Base-by-base conservation (phyloP, 2,113 vertebrate species). In the Bujurquina vittata region DNA sequence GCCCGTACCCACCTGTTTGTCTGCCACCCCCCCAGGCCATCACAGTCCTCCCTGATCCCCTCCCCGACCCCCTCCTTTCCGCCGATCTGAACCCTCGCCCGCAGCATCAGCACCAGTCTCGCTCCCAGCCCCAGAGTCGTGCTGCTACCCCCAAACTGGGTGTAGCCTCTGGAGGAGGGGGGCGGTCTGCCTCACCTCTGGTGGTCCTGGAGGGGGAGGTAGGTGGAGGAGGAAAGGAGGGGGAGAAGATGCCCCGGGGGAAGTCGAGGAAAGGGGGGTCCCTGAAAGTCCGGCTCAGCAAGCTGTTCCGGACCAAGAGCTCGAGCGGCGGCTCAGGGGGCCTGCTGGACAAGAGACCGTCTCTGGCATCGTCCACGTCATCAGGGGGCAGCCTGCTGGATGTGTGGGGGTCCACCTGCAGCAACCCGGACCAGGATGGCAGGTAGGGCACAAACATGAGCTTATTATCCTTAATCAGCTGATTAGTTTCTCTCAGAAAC, bases 271-370 rank as follows among this genome's bases (percentile, higher is more conserved):
- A 96, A 81, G 93, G 89, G 9, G 91, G 96, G 91, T 97, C 97
- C 1, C 88, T 98, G 56, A 96, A 96, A 88, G 94, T 96, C 84
- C 96, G 97, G 33, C 95, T 98, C 87, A 96, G 96, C 77, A 97
- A 97, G 81, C 95, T 97, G 69, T 98, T 98, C 90, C 95, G 97
- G 74, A 97, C 97, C 62, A 96, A 96, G 90, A 97, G 96, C 92
- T 96, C 96, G 88, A 95, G 92, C 10, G 95, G 96, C 0, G 91
- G 93, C 0, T 84, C 95, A 3, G 93, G 93, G 4, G 93, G 93
- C 10, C 84, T 76, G 90, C 91, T 88, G 91, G 91, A 95, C 87
- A 96, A 95, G 85, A 91, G 96, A 61, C 96, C 95, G 1, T 92
- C 91, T 4, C 93, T 94, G 83, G 93, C 96, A 1, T 95, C 96